Percentiles rank a stretch among this genome's conserved stretches.
Conservation (phyloP, 2,797 vertebrate genomes). For the Pogoniulus pusillus region DNA sequence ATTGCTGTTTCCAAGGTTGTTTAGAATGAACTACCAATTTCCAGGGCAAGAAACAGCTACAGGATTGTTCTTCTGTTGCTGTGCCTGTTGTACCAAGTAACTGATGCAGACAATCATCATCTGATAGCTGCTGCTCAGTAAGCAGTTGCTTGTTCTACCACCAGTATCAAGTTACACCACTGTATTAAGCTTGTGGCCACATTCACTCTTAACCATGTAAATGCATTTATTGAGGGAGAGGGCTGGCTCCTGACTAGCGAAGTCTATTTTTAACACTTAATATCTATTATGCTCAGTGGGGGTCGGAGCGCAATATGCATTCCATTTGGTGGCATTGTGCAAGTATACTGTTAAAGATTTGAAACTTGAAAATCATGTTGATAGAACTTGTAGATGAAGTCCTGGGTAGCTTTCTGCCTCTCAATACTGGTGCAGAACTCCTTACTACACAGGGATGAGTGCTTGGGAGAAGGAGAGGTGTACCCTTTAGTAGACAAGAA, state of each 20-base stretch:
- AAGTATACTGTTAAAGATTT: not conserved
- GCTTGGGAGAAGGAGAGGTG: not conserved
- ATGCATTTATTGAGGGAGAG: constrained; percentile 23
- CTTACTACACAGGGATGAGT: not conserved
- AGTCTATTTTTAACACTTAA: constrained; percentile 29
- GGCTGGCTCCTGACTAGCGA: constrained; percentile 47
- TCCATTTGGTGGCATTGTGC: not conserved
- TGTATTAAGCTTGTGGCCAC: not conserved
- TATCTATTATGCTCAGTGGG: not conserved
- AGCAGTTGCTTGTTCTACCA: constrained; percentile 17
- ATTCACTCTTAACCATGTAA: not conserved
- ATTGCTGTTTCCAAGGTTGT: not conserved
- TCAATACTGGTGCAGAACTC: not conserved
- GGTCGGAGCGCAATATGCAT: constrained; percentile 30
- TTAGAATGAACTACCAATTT: constrained; percentile 1
- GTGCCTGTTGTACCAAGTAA: constrained; percentile 59
- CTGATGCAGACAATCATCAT: constrained; percentile 53
- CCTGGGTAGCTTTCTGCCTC: not conserved
- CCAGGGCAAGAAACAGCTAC: constrained; percentile 31
- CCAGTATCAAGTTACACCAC: not conserved
- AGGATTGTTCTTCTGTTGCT: not conserved
- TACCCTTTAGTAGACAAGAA: not conserved
- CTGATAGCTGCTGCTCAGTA: not conserved
- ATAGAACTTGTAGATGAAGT: not conserved
- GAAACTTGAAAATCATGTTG: not conserved